Percentiles rank a stretch among this genome's conserved stretches.
Conservation (phyloP, 2,797 vertebrate genomes). For the Pteropus rufus region DNA sequence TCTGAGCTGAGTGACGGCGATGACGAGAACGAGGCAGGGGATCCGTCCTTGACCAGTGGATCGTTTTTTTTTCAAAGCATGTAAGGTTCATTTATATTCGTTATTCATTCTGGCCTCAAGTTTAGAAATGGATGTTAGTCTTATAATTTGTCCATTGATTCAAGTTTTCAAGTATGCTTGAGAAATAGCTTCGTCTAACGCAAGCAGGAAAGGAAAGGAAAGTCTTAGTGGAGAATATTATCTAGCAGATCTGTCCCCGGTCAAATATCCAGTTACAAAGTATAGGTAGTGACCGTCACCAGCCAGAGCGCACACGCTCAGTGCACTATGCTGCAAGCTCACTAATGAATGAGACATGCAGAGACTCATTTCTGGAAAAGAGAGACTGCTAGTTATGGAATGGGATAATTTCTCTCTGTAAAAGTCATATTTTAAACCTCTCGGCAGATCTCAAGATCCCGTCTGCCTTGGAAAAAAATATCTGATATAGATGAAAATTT, state of each 20-base stretch:
- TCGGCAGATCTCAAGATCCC: not conserved
- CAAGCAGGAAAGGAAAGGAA: not conserved
- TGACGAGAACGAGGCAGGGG: rapidly evolving
- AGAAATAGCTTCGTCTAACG: not conserved
- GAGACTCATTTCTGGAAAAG: not conserved
- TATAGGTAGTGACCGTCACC: not conserved
- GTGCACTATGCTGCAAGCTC: not conserved
- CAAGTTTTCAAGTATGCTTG: not conserved
- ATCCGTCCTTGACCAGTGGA: not conserved
- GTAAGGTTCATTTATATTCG: not conserved
- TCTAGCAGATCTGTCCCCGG: not conserved
- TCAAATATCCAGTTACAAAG: not conserved
- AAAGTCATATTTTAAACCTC: not conserved
- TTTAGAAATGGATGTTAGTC: not conserved
- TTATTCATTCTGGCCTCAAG: not conserved
- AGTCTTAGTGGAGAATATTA: not conserved
- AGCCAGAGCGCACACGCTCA: not conserved
- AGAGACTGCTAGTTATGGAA: not conserved
- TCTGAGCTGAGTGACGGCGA: rapidly evolving
- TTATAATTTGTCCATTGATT: not conserved
- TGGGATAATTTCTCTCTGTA: not conserved
- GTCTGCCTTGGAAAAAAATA: not conserved
- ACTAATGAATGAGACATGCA: not conserved
- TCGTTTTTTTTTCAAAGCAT: not conserved
- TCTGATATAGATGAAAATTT: conserved; percentile 14